Conservation (phyloP, 2,888 invertebrate genomes). For the Syritta pipiens region DNA sequence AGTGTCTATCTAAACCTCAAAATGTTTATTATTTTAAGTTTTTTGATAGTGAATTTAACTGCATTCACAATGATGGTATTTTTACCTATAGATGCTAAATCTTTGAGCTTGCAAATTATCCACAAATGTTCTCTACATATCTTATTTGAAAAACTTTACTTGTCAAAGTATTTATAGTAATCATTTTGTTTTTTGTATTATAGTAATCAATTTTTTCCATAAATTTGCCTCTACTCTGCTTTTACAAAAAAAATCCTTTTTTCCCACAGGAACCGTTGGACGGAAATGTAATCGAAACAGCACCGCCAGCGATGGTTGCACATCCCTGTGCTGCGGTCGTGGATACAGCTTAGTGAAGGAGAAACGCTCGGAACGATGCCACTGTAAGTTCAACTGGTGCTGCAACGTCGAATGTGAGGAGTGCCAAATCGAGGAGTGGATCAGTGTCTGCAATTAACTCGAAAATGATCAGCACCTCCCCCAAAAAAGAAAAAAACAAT, state of each 20-base stretch:
- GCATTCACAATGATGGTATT: too few relatives aligned
- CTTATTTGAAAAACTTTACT: too few relatives aligned
- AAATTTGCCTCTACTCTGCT: background rate
- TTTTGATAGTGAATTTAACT: too few relatives aligned
- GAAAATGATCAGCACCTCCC: background rate
- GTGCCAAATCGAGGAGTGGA: slow-evolving; percentile 92
- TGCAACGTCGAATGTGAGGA: slow-evolving; percentile 94
- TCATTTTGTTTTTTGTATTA: too few relatives aligned
- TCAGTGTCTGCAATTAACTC: slow-evolving; percentile 92
- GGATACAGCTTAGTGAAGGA: slow-evolving; percentile 91
- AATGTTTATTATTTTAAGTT: too few relatives aligned
- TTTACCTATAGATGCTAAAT: too few relatives aligned
- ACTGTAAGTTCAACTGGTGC: slow-evolving; percentile 97
- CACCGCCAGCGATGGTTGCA: slow-evolving; percentile 89
- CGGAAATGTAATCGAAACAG: slow-evolving; percentile 88
- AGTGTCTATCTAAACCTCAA: too few relatives aligned
- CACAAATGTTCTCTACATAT: too few relatives aligned
- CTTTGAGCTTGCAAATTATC: too few relatives aligned
- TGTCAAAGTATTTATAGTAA: too few relatives aligned
- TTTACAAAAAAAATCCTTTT: background rate
- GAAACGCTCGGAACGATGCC: slow-evolving; percentile 88
- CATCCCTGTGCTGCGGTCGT: slow-evolving; percentile 92
- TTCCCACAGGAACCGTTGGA: slow-evolving; percentile 83
- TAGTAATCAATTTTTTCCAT: too few relatives aligned
- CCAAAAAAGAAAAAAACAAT: slow-evolving; percentile 41